A percentile compares a stretch with the other conserved stretches of the same genome.
These are phyloP conservation scores for Nerophis lumbriciformis DNA, from an alignment of 2,113 vertebrate species.

Conservation along the genomic window DNA sequence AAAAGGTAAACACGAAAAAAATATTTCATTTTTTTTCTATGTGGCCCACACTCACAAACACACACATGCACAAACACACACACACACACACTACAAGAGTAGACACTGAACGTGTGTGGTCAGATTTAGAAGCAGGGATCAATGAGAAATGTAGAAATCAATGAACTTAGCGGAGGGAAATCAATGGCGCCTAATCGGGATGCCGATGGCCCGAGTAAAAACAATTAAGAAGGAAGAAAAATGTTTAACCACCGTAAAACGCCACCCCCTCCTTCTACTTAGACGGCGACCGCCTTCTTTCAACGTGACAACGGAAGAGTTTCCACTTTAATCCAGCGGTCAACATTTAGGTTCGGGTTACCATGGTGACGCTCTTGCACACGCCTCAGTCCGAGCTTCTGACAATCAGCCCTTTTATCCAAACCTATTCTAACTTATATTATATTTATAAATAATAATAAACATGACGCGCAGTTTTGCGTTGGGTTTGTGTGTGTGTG, in stretches of 20 bases:
- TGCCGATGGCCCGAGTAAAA: conserved; percentile 96
- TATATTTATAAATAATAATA: no score
- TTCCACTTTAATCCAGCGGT: no score
- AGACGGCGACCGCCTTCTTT: no score
- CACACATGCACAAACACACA: conserved; percentile 1
- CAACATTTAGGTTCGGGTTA: no score
- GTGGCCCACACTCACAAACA: background rate
- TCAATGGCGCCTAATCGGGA: conserved; percentile 95
- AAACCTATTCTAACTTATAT: no score
- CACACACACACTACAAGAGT: conserved; percentile 15
- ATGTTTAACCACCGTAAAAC: conserved; percentile 82
- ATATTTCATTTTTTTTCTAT: no score
- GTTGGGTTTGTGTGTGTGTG: conserved; percentile 3
- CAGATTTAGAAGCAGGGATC: conserved; percentile 93
- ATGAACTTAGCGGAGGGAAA: conserved; percentile 94
- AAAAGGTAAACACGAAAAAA: no score
- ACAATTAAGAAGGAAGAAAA: conserved; percentile 95
- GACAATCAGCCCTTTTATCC: no score
- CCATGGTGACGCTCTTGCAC: no score
- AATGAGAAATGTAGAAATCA: conserved; percentile 98
- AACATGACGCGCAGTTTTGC: background rate
- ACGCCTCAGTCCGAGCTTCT: no score
- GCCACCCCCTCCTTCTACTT: background rate
- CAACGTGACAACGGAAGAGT: no score
- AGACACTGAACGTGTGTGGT: conserved; percentile 65